Evolutionary conservation across 2,113 vertebrate genomes (phyloP).

Genomic region (Alethe diademata): DNA sequence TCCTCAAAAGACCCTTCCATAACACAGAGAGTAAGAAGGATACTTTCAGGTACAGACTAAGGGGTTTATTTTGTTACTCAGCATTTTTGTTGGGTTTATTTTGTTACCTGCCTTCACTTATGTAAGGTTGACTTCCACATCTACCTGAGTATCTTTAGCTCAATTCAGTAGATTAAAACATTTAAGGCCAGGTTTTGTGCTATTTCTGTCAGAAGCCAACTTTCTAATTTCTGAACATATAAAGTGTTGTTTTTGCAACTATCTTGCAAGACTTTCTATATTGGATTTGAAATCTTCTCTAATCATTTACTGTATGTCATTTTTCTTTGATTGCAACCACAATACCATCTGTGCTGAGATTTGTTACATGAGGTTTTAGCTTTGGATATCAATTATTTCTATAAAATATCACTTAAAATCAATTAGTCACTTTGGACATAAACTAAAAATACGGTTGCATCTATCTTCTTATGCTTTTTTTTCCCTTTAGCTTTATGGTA

Average conservation of each 20-base stretch:
- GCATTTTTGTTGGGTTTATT: not conserved
- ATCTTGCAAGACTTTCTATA: conserved; percentile 8
- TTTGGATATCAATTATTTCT: conserved; percentile 31
- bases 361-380: conserved; percentile 5
- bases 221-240: not conserved
- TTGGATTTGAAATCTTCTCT: not conserved
- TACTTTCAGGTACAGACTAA: not conserved
- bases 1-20: not conserved
- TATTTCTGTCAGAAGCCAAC: not conserved
- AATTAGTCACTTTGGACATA: conserved; percentile 36
- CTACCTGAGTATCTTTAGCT: not conserved
- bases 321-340: conserved; percentile 27
- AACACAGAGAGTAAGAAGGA: not conserved
- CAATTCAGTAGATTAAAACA: not conserved
- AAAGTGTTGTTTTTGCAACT: not conserved
- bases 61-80: not conserved
- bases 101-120: not conserved
- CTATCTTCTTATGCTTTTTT: not conserved
- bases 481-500: not conserved
- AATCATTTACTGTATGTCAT: not conserved
- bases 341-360: conserved; percentile 63
- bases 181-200: not conserved
- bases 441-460: conserved; percentile 26
- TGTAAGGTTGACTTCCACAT: not conserved
- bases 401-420: conserved; percentile 30